Evolutionary conservation across 92 coral and sea anemone species (phyloP).

Genomic region (Pocillopora grandis): DNA sequence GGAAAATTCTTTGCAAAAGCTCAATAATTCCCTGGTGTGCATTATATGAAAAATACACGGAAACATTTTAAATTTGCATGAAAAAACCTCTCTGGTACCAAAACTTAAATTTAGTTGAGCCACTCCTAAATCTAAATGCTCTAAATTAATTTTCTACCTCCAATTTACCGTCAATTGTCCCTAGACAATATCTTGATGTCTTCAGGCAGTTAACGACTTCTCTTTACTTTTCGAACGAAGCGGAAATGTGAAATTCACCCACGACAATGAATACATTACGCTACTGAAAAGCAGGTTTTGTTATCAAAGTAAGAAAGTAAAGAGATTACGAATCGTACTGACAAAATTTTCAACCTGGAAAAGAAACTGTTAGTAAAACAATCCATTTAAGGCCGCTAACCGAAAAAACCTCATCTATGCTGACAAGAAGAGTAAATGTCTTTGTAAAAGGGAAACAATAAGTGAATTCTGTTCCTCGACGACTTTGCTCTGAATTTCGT

Average conservation of each 20-base stretch:
- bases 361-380: not conserved
- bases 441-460: not conserved
- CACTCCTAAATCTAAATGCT: not conserved
- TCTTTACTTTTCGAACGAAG: constrained; percentile 21
- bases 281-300: constrained; percentile 1
- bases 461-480: not conserved
- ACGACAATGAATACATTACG: constrained; percentile 11
- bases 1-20: not conserved
- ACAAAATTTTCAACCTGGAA: not conserved
- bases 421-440: not conserved
- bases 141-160: not conserved
- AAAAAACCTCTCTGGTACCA: not conserved
- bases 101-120: not conserved
- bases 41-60: constrained; percentile 16
- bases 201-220: constrained; percentile 11
- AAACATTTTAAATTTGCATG: constrained; percentile 43
- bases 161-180: not conserved
- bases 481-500: not conserved
- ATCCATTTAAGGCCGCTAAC: not conserved
- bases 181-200: not conserved
- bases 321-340: not conserved
- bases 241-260: constrained; percentile 36
- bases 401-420: not conserved
- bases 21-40: constrained; percentile 2
- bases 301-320: constrained; percentile 1